Evolutionary conservation across 1,140 invertebrate genomes (phyloP).

Genomic region (Drosophila nikananu): DNA sequence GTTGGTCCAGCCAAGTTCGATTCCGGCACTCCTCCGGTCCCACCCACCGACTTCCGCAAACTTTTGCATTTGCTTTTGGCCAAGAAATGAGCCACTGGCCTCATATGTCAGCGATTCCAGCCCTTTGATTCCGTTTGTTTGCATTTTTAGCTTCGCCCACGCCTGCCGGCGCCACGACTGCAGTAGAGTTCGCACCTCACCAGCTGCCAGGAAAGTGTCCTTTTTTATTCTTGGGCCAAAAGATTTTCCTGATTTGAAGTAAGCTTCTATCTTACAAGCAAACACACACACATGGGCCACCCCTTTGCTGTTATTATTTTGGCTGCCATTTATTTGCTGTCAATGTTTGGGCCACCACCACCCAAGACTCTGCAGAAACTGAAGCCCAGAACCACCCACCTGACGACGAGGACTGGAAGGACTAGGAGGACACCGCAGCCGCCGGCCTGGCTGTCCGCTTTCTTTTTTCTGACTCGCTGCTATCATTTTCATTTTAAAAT

Average conservation of each 20-base stretch:
- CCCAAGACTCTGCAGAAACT: conserved; percentile 25
- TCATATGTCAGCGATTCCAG: conserved; percentile 75
- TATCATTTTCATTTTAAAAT: conserved; percentile 84
- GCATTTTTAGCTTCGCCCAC: conserved; percentile 48
- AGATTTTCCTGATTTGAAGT: conserved; percentile 38
- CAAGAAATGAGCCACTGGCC: conserved; percentile 75
- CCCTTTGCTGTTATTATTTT: conserved; percentile 82
- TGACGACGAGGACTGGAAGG: conserved; percentile 3
- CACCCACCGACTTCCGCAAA: conserved; percentile 17
- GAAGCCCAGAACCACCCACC: conserved; percentile 28
- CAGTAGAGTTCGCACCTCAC: conserved; percentile 41
- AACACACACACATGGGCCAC: conserved; percentile 51
- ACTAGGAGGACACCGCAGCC: conserved; percentile 11
- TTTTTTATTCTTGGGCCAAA: not conserved
- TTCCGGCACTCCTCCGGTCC: not conserved
- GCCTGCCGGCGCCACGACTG: conserved; percentile 53
- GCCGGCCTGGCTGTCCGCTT: conserved; percentile 40
- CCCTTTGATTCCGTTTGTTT: conserved; percentile 20
- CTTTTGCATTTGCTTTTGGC: conserved; percentile 71
- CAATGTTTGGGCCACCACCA: conserved; percentile 71
- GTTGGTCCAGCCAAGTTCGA: conserved; percentile 70
- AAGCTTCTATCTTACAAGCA: conserved; percentile 20
- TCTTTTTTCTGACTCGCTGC: conserved; percentile 44
- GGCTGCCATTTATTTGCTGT: conserved; percentile 83
- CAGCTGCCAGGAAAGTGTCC: conserved; percentile 49